phyloP scores from a whole-genome alignment of 2,113 vertebrate species.

The Numida meleagris region DNA sequence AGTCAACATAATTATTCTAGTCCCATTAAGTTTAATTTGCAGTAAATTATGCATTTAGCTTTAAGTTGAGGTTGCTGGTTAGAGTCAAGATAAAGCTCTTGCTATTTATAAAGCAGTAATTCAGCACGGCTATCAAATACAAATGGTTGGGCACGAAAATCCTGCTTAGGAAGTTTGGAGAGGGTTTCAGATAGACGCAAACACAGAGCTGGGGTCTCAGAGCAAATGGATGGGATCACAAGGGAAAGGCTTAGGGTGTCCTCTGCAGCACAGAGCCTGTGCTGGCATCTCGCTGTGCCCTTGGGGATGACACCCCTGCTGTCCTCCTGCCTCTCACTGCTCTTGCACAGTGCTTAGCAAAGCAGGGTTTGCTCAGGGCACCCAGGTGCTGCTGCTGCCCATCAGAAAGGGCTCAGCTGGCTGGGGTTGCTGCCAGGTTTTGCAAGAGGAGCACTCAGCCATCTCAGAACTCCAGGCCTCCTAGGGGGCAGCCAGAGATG shows the following conservation, averaged over 20 bases:
- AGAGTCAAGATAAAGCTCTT: constrained; percentile 43
- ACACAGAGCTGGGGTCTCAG: background rate
- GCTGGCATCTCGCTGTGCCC: background rate
- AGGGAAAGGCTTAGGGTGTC: background rate
- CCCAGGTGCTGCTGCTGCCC: background rate
- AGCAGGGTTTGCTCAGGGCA: background rate
- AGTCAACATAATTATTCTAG: constrained; percentile 78
- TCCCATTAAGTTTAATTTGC: constrained; percentile 77
- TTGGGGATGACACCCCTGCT: fast-evolving
- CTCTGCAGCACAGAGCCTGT: background rate
- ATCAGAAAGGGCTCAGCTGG: background rate
- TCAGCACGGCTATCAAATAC: background rate
- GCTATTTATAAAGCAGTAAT: constrained; percentile 59
- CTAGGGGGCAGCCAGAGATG: background rate
- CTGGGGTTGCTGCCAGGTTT: background rate
- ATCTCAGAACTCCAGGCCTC: background rate
- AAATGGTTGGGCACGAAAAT: constrained; percentile 31
- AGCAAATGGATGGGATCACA: background rate
- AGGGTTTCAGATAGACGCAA: constrained; percentile 9
- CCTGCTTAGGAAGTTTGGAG: background rate
- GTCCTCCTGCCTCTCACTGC: background rate
- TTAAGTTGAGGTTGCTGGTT: constrained; percentile 66
- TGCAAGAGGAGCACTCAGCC: background rate
- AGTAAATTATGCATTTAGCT: constrained; percentile 74
- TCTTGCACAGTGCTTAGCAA: fast-evolving